Evolutionary conservation across 2,113 vertebrate genomes (phyloP).

Genomic region (Hepsetus odoe): DNA sequence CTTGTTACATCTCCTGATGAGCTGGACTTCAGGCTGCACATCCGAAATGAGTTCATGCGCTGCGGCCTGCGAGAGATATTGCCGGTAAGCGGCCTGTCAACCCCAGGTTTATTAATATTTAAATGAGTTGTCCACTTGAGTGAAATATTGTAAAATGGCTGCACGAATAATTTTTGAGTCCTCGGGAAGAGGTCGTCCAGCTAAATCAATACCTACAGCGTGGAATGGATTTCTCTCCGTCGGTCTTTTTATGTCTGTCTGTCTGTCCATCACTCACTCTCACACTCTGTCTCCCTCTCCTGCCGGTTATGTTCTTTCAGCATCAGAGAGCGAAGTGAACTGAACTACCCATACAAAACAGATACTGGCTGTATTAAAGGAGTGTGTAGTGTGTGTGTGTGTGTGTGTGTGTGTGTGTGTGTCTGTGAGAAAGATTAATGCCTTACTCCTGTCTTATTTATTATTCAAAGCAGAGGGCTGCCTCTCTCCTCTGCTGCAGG

Average conservation of each 20-base stretch:
- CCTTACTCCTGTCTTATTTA: constrained; percentile 47
- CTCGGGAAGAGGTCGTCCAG: constrained; percentile 59
- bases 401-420: too few relatives aligned
- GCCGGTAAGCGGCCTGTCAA: constrained; percentile 82
- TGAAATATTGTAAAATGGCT: constrained; percentile 71
- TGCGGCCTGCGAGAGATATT: constrained; percentile 94
- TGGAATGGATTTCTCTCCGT: constrained; percentile 60
- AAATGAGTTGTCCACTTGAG: constrained; percentile 76
- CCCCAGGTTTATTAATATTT: constrained; percentile 77
- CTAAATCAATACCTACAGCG: constrained; percentile 58
- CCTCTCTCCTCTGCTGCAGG: constrained; percentile 19
- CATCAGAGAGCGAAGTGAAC: constrained; percentile 25
- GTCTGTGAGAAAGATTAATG: constrained; percentile 45
- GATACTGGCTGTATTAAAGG: constrained; percentile 31
- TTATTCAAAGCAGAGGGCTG: constrained; percentile 52
- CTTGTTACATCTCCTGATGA: constrained; percentile 97
- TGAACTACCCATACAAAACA: constrained; percentile 39
- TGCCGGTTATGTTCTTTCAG: constrained; percentile 19
- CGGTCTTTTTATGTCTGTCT: constrained; percentile 51
- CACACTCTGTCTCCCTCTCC: not conserved
- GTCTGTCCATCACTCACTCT: not conserved
- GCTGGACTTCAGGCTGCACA: constrained; percentile 96
- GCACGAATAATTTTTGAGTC: constrained; percentile 70
- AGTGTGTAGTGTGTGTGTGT: constrained; percentile 28
- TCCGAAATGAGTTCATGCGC: constrained; percentile 99